Evolutionary conservation across 2,888 invertebrate species (phyloP), one percentile per base, ranked within the genome.

Genomic region (Drosophila algonquin): DNA sequence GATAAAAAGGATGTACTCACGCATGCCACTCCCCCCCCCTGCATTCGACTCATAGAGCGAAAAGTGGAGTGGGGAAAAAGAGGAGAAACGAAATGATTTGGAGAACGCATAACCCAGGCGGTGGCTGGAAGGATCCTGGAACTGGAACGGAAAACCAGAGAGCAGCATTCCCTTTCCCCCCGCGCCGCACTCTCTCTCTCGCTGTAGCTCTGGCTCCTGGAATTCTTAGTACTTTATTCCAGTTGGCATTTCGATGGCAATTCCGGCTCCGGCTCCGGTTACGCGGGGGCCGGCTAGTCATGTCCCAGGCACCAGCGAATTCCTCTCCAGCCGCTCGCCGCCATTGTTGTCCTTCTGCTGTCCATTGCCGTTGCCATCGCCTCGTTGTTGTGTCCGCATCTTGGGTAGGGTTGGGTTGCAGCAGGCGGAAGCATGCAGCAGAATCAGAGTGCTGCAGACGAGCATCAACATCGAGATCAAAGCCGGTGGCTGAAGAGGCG

Each of bases 401-500:
- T 52, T 55, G 32, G 56, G n/a, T 47, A 40, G 35, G 53, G 56
- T 27, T 32, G 9, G 30, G 21, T 45, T 46, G 48, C 65, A 65
- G 21, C 44, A 51, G 27, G 72, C 45, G 12, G 84, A 48, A 70
- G 81, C 44, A 69, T 86, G 81, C 18, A 86, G 73, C 45, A 89
- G 53, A 16, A 84, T 63, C 56, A 88, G 59, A 7, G 81, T 54
- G 68, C 89, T 77, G 70, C 87, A 83, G 32, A 89, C 77, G 67
- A 90, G 77, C 40, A 92, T 51, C 48, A 91, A 65, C 63, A 91
- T 73, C 54, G 89, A 69, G 35, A 85, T 53, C 62, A 80, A 75
- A 27, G 88, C 73, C 63, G 91, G 87, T 60, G 89, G 82, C 73
- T 78, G 85, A n/a, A 82, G 63, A 51, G 87, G 81, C 75, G 87